A percentile compares a stretch with the other conserved stretches of the same genome.
Conservation (phyloP, 2,797 vertebrate genomes). For the Macropodus opercularis region DNA sequence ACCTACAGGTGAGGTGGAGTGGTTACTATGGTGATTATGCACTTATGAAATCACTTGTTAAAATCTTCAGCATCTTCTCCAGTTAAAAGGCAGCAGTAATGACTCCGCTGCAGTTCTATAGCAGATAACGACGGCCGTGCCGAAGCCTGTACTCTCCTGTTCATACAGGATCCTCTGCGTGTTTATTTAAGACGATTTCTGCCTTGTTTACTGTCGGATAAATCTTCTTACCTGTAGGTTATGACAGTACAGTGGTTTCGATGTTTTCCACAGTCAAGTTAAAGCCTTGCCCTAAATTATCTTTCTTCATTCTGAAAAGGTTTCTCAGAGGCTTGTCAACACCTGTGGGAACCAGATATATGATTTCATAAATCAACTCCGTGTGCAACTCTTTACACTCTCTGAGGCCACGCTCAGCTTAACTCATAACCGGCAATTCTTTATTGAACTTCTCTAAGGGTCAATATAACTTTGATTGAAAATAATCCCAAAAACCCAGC, state of each 20-base stretch:
- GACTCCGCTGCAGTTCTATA: conserved; percentile 9
- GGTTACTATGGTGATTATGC: conserved; percentile 39
- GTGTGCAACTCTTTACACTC: conserved; percentile 36
- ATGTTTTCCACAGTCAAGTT: conserved; percentile 32
- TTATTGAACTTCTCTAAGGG: conserved; percentile 54
- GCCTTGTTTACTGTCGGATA: conserved; percentile 12
- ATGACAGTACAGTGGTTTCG: too few relatives aligned
- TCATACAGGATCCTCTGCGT: not conserved
- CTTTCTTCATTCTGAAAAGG: conserved; percentile 39
- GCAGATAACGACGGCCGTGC: conserved; percentile 1
- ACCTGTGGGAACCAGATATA: conserved; percentile 41
- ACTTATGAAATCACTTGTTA: conserved; percentile 35
- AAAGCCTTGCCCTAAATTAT: conserved; percentile 45
- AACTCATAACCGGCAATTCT: conserved; percentile 52
- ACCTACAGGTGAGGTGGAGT: conserved; percentile 17
- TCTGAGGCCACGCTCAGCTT: conserved; percentile 40
- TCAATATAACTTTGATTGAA: conserved; percentile 57
- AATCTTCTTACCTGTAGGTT: conserved; percentile 3
- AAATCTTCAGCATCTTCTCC: conserved; percentile 14
- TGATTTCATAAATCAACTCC: conserved; percentile 46
- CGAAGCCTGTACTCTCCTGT: too few relatives aligned
- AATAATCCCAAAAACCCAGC: conserved; percentile 22
- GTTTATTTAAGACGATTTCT: conserved; percentile 9
- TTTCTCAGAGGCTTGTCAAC: conserved; percentile 30
- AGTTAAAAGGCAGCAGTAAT: conserved; percentile 16